Percentiles rank a stretch among this genome's conserved stretches.
Conservation (phyloP, 2,888 invertebrate species). For the Lasioglossum pauxillum region DNA sequence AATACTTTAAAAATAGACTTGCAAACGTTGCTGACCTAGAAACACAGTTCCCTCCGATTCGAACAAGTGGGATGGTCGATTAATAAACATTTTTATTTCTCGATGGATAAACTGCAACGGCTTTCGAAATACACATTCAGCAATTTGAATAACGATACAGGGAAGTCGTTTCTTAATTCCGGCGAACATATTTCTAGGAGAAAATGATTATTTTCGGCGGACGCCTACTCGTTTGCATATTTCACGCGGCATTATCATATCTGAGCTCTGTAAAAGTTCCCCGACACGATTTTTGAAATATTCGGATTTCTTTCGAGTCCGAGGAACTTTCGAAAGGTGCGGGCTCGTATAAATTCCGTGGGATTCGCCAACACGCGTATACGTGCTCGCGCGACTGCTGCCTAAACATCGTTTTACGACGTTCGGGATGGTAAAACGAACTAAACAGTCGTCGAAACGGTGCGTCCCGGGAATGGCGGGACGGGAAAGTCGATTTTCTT, state of each 20-base stretch:
- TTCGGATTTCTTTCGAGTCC: background rate
- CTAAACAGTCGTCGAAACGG: slow-evolving; percentile 20
- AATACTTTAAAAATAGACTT: background rate
- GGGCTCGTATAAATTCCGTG: slow-evolving; percentile 9
- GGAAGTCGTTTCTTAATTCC: background rate
- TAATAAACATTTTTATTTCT: background rate
- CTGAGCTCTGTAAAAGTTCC: background rate
- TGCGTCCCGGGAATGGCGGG: background rate
- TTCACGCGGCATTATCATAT: background rate
- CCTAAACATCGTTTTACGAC: slow-evolving; percentile 53
- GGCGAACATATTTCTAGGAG: background rate
- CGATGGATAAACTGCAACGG: background rate
- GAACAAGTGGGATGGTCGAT: background rate
- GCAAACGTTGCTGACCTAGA: background rate
- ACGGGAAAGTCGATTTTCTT: slow-evolving; percentile 40
- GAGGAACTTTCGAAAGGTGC: background rate
- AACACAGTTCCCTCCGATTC: background rate
- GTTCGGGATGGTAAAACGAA: slow-evolving; percentile 22
- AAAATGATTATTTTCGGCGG: background rate
- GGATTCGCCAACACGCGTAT: background rate
- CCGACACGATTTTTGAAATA: background rate
- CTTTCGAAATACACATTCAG: background rate
- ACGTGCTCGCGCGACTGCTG: slow-evolving; percentile 20
- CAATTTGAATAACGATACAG: background rate
- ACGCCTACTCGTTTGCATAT: background rate